Percentiles rank a stretch among this genome's conserved stretches.
Conservation (phyloP, 2,888 invertebrate genomes). For the Mythimna albipuncta region DNA sequence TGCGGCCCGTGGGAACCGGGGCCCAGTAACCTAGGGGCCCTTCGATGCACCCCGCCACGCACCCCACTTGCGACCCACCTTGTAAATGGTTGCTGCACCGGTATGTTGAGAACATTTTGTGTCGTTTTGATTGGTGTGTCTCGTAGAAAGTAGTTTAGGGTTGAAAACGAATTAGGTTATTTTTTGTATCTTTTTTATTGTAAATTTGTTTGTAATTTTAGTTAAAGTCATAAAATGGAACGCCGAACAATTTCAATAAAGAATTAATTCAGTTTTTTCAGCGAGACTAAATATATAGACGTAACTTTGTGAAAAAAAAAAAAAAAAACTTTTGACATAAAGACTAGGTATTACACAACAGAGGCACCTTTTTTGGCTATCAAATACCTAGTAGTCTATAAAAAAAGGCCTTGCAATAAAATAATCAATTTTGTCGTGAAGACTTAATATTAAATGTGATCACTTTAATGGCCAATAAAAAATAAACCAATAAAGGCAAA, state of each 20-base stretch:
- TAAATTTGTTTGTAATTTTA: no score
- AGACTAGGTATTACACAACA: no score
- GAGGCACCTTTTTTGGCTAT: neutral
- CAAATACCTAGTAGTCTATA: neutral
- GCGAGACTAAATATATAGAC: no score
- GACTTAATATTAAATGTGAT: no score
- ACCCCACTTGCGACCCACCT: conserved; percentile 60
- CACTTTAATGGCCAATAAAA: no score
- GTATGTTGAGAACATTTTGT: conserved; percentile 50
- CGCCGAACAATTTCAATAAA: no score
- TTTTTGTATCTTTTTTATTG: neutral
- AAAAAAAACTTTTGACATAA: no score
- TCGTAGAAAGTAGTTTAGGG: conserved; percentile 21
- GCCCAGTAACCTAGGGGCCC: conserved; percentile 46
- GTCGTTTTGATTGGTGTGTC: conserved; percentile 29
- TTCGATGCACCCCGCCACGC: conserved; percentile 46
- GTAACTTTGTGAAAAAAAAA: no score
- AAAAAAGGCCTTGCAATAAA: neutral
- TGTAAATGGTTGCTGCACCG: conserved; percentile 59
- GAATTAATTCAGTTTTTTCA: no score
- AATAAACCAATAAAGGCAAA: no score
- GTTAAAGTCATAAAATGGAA: no score
- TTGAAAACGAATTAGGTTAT: conserved; percentile 31
- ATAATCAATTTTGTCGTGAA: no score
- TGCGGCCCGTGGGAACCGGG: conserved; percentile 64